Percentiles rank a stretch among this genome's conserved stretches.
Evolutionary conservation across 1,140 invertebrate species (phyloP).

Genomic region (Cheumatopsyche charites): DNA sequence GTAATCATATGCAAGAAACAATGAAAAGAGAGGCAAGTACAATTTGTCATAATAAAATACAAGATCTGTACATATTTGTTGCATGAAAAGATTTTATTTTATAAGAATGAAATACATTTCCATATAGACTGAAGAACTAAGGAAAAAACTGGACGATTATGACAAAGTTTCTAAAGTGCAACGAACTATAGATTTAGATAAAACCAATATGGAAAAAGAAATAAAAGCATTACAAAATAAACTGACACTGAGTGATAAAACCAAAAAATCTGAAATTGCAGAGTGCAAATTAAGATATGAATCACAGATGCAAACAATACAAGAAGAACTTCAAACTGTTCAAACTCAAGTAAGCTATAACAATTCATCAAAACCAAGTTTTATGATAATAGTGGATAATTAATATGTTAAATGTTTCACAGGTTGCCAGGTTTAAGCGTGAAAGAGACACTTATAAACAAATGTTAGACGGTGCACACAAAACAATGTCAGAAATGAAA

Average conservation of each 20-base stretch:
- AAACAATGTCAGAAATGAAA: slow-evolving; percentile 79
- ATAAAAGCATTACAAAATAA: slow-evolving; percentile 73
- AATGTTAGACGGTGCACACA: slow-evolving; percentile 86
- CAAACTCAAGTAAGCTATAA: slow-evolving; percentile 70
- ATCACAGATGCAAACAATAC: slow-evolving; percentile 81
- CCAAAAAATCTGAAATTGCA: slow-evolving; percentile 81
- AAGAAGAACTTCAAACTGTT: slow-evolving; percentile 83
- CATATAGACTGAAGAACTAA: slow-evolving; percentile 78
- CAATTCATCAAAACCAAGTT: no score
- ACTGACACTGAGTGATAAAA: slow-evolving; percentile 77
- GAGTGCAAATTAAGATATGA: slow-evolving; percentile 90
- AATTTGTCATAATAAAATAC: slow-evolving; percentile 10
- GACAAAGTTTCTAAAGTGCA: slow-evolving; percentile 84
- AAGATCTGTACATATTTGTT: neutral
- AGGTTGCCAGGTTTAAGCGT: slow-evolving; percentile 76
- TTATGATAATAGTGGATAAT: neutral
- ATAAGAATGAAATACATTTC: slow-evolving; percentile 34
- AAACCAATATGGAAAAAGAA: slow-evolving; percentile 75
- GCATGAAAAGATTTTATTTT: slow-evolving; percentile 14
- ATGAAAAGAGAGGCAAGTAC: slow-evolving; percentile 54
- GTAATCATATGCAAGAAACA: slow-evolving; percentile 59
- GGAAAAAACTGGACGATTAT: slow-evolving; percentile 82
- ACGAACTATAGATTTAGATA: slow-evolving; percentile 76
- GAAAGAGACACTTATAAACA: slow-evolving; percentile 91
- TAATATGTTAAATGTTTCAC: neutral